Percentiles rank a stretch among this genome's conserved stretches.
Conservation (phyloP, 2,888 invertebrate species). For the Stegana nigrithorax region DNA sequence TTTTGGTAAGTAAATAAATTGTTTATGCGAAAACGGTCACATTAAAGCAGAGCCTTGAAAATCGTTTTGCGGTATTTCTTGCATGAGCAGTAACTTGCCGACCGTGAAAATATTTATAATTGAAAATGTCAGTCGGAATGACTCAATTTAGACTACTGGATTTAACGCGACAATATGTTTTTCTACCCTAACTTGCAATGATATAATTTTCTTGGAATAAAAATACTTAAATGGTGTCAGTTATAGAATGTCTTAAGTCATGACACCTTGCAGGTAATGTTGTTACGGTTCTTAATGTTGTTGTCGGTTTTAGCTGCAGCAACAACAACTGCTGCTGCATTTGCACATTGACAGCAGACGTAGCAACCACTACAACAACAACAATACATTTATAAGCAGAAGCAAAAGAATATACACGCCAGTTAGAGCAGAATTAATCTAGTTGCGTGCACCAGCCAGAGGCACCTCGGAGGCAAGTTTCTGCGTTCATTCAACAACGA, state of each 20-base stretch:
- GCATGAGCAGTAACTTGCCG: no score
- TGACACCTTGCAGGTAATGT: background rate
- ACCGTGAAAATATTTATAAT: no score
- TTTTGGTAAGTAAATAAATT: no score
- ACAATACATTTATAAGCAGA: no score
- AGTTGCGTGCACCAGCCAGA: background rate
- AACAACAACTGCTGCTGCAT: background rate
- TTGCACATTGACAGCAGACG: conserved; percentile 1
- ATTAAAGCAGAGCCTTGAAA: no score
- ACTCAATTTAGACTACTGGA: no score
- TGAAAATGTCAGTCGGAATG: no score
- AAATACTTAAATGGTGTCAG: background rate
- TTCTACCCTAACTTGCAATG: conserved; percentile 50
- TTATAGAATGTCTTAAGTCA: conserved; percentile 11
- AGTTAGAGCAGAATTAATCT: conserved; percentile 3
- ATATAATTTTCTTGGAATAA: background rate
- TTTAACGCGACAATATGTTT: conserved; percentile 60
- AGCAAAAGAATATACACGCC: no score
- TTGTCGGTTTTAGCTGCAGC: background rate
- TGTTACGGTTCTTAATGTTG: background rate
- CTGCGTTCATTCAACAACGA: conserved; percentile 38
- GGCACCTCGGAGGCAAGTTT: conserved; percentile 1
- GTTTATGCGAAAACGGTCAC: no score
- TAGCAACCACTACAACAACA: no score
- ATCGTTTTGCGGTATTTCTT: no score